A percentile compares a stretch with the other conserved stretches of the same genome.
Conservation (phyloP, 2,797 vertebrate genomes). For the Coranthus polyacanthus region DNA sequence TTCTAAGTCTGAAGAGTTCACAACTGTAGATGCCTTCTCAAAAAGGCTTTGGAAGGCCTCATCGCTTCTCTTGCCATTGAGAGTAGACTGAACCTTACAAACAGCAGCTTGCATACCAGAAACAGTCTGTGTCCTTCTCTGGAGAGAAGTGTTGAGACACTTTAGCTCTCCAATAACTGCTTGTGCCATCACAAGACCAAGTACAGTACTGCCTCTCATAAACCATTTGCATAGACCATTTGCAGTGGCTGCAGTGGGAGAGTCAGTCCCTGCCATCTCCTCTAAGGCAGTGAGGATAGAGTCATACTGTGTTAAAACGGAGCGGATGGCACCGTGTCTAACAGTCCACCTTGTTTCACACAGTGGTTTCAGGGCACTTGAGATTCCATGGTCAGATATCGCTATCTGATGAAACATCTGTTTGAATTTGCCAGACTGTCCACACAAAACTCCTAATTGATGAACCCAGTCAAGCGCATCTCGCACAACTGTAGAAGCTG, state of each 20-base stretch:
- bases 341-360: neutral
- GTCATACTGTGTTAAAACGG: no score
- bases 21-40: conserved; percentile 9
- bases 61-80: conserved; percentile 8
- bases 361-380: neutral
- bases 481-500: no score
- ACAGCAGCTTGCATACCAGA: neutral
- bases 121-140: conserved; percentile 18
- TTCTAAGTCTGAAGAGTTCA: conserved; percentile 16
- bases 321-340: neutral
- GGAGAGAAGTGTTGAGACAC: conserved; percentile 29
- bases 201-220: conserved; percentile 6
- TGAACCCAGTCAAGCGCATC: no score
- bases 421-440: no score
- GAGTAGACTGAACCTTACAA: neutral
- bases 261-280: no score
- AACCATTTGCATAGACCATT: no score
- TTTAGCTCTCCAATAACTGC: conserved; percentile 5
- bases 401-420: no score
- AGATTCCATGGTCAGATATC: neutral
- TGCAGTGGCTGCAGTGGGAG: no score
- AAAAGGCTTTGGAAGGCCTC: conserved; percentile 13
- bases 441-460: no score
- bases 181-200: conserved; percentile 11
- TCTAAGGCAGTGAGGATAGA: no score